Percentiles rank a stretch among this genome's conserved stretches.
These are phyloP conservation scores for Crossaster papposus DNA, from an alignment of 53 echinoderm and acorn worm species.

Conservation along the genomic window DNA sequence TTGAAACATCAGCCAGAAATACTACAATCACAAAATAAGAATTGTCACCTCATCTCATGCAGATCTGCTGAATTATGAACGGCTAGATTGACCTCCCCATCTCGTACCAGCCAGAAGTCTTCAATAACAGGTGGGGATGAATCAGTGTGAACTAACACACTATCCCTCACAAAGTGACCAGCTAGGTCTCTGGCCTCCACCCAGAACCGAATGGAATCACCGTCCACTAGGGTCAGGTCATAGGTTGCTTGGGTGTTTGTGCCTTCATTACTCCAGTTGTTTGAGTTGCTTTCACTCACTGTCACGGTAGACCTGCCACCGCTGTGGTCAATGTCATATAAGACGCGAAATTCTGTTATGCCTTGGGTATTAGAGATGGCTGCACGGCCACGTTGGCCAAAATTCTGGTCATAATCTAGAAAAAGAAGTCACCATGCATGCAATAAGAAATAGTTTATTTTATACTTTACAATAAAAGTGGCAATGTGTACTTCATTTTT, in stretches of 20 bases:
- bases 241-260: constrained; percentile 13
- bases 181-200: constrained; percentile 55
- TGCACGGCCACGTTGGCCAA: constrained; percentile 40
- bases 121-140: constrained; percentile 54
- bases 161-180: constrained; percentile 40
- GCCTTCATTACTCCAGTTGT: constrained; percentile 33
- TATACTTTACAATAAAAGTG: neutral
- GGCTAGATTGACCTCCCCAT: constrained; percentile 45
- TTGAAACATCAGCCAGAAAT: too few relatives aligned
- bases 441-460: neutral
- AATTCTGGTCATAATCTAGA: constrained; percentile 59
- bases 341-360: constrained; percentile 33
- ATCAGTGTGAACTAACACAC: constrained; percentile 56
- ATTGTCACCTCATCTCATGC: constrained; percentile 55
- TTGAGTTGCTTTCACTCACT: neutral
- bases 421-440: neutral
- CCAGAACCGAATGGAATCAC: constrained; percentile 71
- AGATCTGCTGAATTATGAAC: constrained; percentile 58
- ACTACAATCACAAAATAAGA: neutral
- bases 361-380: constrained; percentile 52
- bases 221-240: constrained; percentile 49
- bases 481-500: too few relatives aligned
- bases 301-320: constrained; percentile 31
- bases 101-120: constrained; percentile 50
- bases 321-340: constrained; percentile 44